phyloP scores from a whole-genome alignment of 2,888 invertebrate genomes.

The Hipparchia sbordonii region DNA sequence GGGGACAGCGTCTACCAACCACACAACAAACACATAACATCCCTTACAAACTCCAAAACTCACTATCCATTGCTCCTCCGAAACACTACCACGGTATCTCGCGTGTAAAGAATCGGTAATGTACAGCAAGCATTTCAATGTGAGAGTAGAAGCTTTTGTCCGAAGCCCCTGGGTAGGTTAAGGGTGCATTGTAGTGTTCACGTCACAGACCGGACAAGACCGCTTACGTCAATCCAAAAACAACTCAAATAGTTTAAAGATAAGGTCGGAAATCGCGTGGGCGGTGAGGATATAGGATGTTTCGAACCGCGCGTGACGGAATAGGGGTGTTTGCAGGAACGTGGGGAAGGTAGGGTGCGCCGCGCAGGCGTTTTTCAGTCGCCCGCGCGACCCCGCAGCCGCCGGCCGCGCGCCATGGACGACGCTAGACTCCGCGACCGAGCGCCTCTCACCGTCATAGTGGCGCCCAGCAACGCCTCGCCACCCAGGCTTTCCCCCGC shows the following conservation, averaged over 20 bases:
- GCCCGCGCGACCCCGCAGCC: conserved; percentile 83
- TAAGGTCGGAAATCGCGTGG: conserved; percentile 44
- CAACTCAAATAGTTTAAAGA: conserved; percentile 3
- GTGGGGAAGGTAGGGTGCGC: conserved; percentile 71
- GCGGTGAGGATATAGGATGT: conserved; percentile 51
- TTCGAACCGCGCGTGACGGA: conserved; percentile 55
- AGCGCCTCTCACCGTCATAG: conserved; percentile 80
- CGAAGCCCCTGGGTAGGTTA: conserved; percentile 67
- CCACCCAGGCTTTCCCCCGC: conserved; percentile 85
- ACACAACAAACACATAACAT: conserved; percentile 21
- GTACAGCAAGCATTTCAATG: conserved; percentile 42
- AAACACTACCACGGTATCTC: neutral
- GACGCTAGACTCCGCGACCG: conserved; percentile 71
- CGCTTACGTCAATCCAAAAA: conserved; percentile 32
- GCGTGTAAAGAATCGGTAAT: conserved; percentile 46
- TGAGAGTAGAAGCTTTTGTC: conserved; percentile 43
- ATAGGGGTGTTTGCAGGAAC: conserved; percentile 77
- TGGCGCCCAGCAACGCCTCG: conserved; percentile 86
- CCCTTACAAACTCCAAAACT: neutral
- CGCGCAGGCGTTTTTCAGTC: conserved; percentile 82
- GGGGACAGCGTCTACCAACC: conserved; percentile 59
- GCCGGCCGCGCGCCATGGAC: conserved; percentile 82
- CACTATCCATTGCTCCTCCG: conserved; percentile 38
- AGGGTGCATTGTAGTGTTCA: conserved; percentile 75
- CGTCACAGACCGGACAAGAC: conserved; percentile 57